phyloP scores from a whole-genome alignment of 1,140 invertebrate species.

The Drosophila nigromelanica region DNA sequence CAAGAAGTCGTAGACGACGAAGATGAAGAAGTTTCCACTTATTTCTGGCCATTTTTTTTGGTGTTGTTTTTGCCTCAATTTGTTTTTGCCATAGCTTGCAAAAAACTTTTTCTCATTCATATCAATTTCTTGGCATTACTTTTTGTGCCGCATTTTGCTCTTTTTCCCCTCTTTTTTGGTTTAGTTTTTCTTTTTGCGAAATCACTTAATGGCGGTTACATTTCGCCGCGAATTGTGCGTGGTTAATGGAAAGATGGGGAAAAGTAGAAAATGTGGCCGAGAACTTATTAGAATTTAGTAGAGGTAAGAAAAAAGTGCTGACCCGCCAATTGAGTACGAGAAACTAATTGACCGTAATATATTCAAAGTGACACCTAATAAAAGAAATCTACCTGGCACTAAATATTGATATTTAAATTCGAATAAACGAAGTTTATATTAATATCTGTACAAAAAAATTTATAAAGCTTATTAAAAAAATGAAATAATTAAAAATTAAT shows the following conservation, averaged over 20 bases:
- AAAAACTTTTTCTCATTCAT: conserved; percentile 71
- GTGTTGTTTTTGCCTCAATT: conserved; percentile 2
- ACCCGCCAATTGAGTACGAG: conserved; percentile 30
- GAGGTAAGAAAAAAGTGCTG: conserved; percentile 57
- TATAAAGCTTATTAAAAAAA: too few relatives aligned
- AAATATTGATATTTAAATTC: neutral
- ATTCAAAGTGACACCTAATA: conserved; percentile 28
- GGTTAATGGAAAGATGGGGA: neutral
- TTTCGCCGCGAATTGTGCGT: conserved; percentile 17
- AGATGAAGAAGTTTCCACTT: conserved; percentile 32
- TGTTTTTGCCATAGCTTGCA: conserved; percentile 54
- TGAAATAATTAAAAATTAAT: too few relatives aligned
- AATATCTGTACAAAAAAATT: neutral
- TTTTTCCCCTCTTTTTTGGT: neutral
- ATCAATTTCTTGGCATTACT: conserved; percentile 73
- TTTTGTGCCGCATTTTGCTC: conserved; percentile 38
- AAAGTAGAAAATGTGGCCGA: conserved; percentile 9
- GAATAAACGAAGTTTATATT: neutral
- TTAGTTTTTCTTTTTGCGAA: conserved; percentile 45
- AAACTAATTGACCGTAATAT: conserved; percentile 39
- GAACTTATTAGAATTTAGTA: conserved; percentile 54
- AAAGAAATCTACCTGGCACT: neutral
- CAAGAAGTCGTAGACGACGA: conserved; percentile 5
- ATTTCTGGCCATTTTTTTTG: conserved; percentile 33
- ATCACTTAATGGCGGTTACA: conserved; percentile 56